These are phyloP conservation scores for Acanthochromis polyacanthus DNA, from an alignment of 2,113 vertebrate species.

Conservation along the genomic window DNA sequence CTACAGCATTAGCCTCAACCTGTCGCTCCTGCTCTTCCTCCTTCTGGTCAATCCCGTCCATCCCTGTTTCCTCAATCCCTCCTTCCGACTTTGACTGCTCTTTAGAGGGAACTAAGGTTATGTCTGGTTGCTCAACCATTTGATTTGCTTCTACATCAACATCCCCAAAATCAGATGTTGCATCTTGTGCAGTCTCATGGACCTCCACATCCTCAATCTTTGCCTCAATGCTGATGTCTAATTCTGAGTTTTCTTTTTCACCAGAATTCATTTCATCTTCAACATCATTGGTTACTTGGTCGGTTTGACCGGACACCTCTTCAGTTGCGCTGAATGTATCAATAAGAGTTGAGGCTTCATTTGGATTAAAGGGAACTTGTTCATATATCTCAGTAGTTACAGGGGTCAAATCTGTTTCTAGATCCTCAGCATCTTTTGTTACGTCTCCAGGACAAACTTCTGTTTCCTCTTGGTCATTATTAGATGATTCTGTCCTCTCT, in stretches of 20 bases:
- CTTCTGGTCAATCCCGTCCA: constrained; percentile 12
- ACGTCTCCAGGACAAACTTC: not conserved
- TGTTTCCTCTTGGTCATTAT: not conserved
- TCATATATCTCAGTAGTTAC: not conserved
- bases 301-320: not conserved
- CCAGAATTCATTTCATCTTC: not conserved
- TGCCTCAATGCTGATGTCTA: not conserved
- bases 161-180: not conserved
- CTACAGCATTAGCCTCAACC: constrained; percentile 12
- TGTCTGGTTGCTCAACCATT: not conserved
- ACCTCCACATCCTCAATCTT: constrained; percentile 8
- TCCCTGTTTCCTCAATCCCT: not conserved
- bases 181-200: not conserved
- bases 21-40: constrained; percentile 35
- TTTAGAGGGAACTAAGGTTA: not conserved
- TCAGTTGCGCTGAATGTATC: not conserved
- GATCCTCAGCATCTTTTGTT: not conserved
- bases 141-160: constrained; percentile 1
- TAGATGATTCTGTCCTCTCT: not conserved
- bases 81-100: constrained; percentile 15
- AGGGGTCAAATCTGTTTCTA: not conserved
- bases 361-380: not conserved
- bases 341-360: constrained; percentile 8
- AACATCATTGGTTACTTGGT: constrained; percentile 5
- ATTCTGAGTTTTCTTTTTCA: not conserved